Evolutionary conservation across 2,888 invertebrate species (phyloP), one percentile per base, ranked within the genome.

Genomic region (Lamellibrachia satsuma): DNA sequence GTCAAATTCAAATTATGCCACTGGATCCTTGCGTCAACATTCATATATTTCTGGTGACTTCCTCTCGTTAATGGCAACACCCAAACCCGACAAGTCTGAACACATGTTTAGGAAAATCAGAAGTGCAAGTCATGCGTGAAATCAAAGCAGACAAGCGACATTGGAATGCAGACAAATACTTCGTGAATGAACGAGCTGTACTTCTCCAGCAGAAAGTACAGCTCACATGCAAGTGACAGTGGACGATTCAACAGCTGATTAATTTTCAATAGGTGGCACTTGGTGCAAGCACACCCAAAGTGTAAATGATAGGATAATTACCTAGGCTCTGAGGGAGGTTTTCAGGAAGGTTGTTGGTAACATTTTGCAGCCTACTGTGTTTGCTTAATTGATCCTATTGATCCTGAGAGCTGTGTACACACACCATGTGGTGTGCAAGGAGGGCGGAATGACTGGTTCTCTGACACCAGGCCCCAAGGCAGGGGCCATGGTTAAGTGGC

Each of bases 381-480:
- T 27, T 1, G 91, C 52, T 51, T 91, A 91, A 91, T 91, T 91
- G 91, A 91, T 52, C 91, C 51, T 51, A 52, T 51, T 52, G 91
- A 52, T 51, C 9, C 4, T n/a, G 91, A 7, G 91, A 52, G 7
- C 27, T 52, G 51, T 51, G 91, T 91, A 52, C 52, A 91, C 91
- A 91, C 52, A 52, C 51, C 91, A 3, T 52, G 91, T 27, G 91
- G 52, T 51, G 11, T 51, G 15, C 11, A 3, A 52, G 91, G 22
- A 11, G 91, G 90, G n/a, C n/a, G 1, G 90, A 22, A n/a, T 90
- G n/a, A 22, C 75, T 75, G 75, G 75, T 75, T 75, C 75, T n/a
- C 11, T 75, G 75, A 3, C n/a, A 75, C 75, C n/a, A 75, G 52
- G 52, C 39, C 15, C 52, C 22, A 39, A 90, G 91, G 91, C 27